Evolutionary conservation across 2,888 invertebrate genomes (phyloP), one percentile per base, ranked within the genome.

Genomic region (Caenorhabditis parvicauda): DNA sequence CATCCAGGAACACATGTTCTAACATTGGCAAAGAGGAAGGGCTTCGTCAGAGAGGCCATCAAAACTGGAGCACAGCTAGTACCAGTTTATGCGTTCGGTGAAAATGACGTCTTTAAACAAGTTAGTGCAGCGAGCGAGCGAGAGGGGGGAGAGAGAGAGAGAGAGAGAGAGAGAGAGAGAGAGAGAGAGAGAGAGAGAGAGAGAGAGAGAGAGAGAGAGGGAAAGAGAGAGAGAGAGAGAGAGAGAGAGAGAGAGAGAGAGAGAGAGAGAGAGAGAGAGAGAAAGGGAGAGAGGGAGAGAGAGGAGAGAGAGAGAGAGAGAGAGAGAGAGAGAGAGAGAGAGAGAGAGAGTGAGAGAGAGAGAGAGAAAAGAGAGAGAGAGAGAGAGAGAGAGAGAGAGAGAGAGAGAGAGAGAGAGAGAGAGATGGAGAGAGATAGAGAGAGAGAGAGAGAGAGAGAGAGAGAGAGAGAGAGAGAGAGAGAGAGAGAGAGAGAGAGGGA

Each of bases 71-170:
- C 83, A 4, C 68, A 74, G 37, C 62, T 83, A 24, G 82, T 84
- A 3, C 83, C 83, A 1, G 80, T 82, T 14, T 83, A 81, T 64
- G 77, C 81, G 3, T 83, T 83, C 72, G 83, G 83, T 14, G 83
- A 83, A 64, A 83, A 82, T 58, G 82, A 83, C 37, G 56, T 83
- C 9, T 84, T 74, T 53, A 47, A 64, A 28, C 75, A 72, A 48
- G 49, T 49, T 14, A n/a, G n/a, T n/a, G n/a, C n/a, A n/a, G n/a
- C n/a, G n/a, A n/a, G n/a, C n/a, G n/a, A 5, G n/a, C n/a, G n/a
- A n/a, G n/a, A n/a, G n/a, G n/a, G n/a, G n/a, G n/a, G 7, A 19
- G n/a, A 21, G 24, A 19, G 9, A 5, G 5, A 32, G 14, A 7
- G 21, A 2, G 19, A 29, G 19, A 7, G 9, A 9, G 14, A 12